Conservation (phyloP, 2,797 vertebrate species). For the Enteromius viviparus region DNA sequence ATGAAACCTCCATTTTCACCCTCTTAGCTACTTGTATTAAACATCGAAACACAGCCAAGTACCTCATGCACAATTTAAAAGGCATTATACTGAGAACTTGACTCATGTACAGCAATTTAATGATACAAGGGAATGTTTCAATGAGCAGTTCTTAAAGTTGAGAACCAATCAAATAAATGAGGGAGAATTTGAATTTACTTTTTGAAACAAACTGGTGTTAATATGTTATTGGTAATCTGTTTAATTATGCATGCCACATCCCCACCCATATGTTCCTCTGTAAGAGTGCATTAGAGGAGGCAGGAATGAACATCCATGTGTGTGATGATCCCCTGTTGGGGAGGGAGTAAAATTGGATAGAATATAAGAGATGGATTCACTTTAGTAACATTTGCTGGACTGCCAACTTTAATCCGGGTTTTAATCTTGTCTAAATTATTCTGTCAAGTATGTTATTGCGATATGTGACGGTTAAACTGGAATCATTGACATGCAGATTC, state of each 20-base stretch:
- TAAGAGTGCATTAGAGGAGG: slow-evolving; percentile 25
- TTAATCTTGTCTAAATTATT: slow-evolving; percentile 40
- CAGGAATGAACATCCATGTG: slow-evolving; percentile 32
- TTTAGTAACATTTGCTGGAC: slow-evolving; percentile 30
- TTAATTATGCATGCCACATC: slow-evolving; percentile 61
- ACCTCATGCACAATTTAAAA: slow-evolving; percentile 42
- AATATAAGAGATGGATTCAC: slow-evolving; percentile 32
- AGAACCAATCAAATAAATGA: slow-evolving; percentile 21
- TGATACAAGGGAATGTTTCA: slow-evolving; percentile 31
- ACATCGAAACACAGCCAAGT: slow-evolving; percentile 33
- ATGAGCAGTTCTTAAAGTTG: slow-evolving; percentile 36
- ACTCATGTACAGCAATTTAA: slow-evolving; percentile 33
- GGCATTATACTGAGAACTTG: slow-evolving; percentile 35
- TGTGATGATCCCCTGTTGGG: slow-evolving; percentile 26
- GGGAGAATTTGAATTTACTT: background rate
- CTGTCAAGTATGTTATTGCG: slow-evolving; percentile 11
- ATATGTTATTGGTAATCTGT: slow-evolving; percentile 21
- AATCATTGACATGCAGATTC: background rate
- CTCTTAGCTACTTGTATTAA: slow-evolving; percentile 31
- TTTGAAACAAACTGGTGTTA: background rate
- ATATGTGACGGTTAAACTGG: slow-evolving; percentile 1
- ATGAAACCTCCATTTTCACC: background rate
- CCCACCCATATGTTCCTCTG: slow-evolving; percentile 51
- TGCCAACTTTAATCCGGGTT: slow-evolving; percentile 29
- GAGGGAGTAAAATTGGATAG: slow-evolving; percentile 19